Evolutionary conservation across 2,113 vertebrate species (phyloP), one percentile per base, ranked within the genome.

Genomic region (Dicaeum eximium): DNA sequence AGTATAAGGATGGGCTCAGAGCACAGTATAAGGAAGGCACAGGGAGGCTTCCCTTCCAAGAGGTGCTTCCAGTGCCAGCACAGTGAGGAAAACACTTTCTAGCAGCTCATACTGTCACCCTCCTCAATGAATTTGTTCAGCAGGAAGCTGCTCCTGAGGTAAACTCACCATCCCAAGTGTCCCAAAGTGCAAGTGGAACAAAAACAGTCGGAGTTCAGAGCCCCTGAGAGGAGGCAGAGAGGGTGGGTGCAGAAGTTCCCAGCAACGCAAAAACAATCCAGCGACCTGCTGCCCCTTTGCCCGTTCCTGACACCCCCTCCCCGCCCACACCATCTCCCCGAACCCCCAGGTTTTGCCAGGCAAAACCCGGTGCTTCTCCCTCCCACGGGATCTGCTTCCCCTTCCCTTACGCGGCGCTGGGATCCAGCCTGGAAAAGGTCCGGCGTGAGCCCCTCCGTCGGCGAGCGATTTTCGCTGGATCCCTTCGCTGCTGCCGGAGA

Each of bases 161-260:
- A 70, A 87, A 66, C 50, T 54, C 42, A 13, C 42, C 15, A 15
- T 27, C 22, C 45, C 10, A 0, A 89, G 20, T 3, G 8, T 70
- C 58, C 54, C 69, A 25, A 73, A 48, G 45, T 10, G 61, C 11
- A 78, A 17, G 31, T 6, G 0, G 38, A 54, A 21, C 33, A 57
- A n/a, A 35, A 44, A 2, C 15, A 48, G 27, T 7, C 0, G 0
- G 17, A 27, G 8, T 5, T 1, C 9, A 1, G 21, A 80, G 38
- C 10, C 38, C n/a, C 28, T 1, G 2, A 40, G 24, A 35, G 0
- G 4, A 73, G 11, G 42, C 28, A 51, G 22, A 82, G 37, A 1
- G 0, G 3, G 27, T 3, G 10, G 18, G 4, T 3, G 6, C 23
- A 50, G 21, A 82, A 56, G 13, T 40, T 54, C 33, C 24, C 7